Evolutionary conservation across 2,888 invertebrate species (phyloP), one percentile per base, ranked within the genome.

Genomic region (Apodemia duryi): DNA sequence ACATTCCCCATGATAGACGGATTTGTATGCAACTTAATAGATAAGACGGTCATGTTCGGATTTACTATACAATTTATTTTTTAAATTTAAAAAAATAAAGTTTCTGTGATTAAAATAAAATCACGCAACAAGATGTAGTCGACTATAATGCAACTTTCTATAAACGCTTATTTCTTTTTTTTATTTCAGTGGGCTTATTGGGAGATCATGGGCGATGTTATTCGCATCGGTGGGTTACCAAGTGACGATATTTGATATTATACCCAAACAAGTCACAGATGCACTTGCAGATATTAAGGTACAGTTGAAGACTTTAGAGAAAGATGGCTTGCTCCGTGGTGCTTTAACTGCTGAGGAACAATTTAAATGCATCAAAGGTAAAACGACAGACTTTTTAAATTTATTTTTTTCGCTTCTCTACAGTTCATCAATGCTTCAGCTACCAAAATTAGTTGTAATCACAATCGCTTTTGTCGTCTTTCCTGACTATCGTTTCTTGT

Each of bases 131-230:
- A n/a, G n/a, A n/a, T n/a, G n/a, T n/a, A n/a, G n/a, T n/a, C n/a
- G n/a, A n/a, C n/a, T n/a, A n/a, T 9, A 41, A 7, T 41, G 6
- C 1, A 7, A 41, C 46, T 43, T 46, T 46, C 13, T 13, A 0
- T 49, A 49, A 49, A n/a, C 6, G n/a, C 13, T 49, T 2, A n/a
- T n/a, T 49, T 43, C 9, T 67, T 66, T 41, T 64, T 71, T 41
- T n/a, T n/a, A 46, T 93, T 92, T 62, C 84, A 99, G 98, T 83
- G 99, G 99, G 2, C 91, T 99, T 64, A 98, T 99, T 75, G 99
- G 99, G 2, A 94, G 97, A 66, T 98, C 98, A 75, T 99, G 98
- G 98, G 96, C 98, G 0, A 98, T 99, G 98, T 92, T 99, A 49
- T 99, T 98, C 85, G 98, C 98, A 0, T 95, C 97, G 9, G 97